A percentile compares a stretch with the other conserved stretches of the same genome.
Evolutionary conservation across 2,113 vertebrate species (phyloP).

Genomic region (Gopherus flavomarginatus): DNA sequence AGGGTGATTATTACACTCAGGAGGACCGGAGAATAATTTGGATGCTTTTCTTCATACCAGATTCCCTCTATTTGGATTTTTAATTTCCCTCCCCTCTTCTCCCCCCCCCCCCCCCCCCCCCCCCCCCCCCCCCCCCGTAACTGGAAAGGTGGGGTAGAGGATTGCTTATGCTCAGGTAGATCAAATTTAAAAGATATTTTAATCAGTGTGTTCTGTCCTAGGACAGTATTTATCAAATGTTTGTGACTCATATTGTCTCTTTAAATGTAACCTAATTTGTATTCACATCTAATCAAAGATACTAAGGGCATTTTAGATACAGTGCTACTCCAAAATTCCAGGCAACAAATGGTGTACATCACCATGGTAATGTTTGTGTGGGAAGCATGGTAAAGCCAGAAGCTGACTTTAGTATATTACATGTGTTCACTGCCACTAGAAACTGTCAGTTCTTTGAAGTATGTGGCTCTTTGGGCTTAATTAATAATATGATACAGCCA

Average conservation of each 20-base stretch:
- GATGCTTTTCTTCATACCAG: not conserved
- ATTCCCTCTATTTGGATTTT: not conserved
- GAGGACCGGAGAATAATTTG: not conserved
- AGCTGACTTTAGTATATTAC: slow-evolving; percentile 26
- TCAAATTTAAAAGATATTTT: not conserved
- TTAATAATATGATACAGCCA: not conserved
- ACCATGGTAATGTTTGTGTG: slow-evolving; percentile 53
- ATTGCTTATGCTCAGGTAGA: not conserved
- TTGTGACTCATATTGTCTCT: slow-evolving; percentile 6
- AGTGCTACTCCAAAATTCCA: slow-evolving; percentile 6
- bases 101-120: no score
- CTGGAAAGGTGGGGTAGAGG: not conserved
- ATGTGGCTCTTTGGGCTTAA: not conserved
- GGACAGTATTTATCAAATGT: not conserved
- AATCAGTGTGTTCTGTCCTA: not conserved
- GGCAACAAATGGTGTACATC: slow-evolving; percentile 54
- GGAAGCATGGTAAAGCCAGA: slow-evolving; percentile 43
- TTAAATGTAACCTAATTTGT: slow-evolving; percentile 41
- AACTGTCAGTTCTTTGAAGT: slow-evolving; percentile 40
- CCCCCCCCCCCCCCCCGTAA: no score
- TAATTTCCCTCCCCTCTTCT: not conserved
- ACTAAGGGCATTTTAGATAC: slow-evolving; percentile 35
- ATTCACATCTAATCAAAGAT: slow-evolving; percentile 21
- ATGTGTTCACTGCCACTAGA: not conserved
- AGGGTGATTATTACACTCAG: not conserved